Conservation (phyloP, 2,888 invertebrate genomes). For the Agonopterix subpropinquella region DNA sequence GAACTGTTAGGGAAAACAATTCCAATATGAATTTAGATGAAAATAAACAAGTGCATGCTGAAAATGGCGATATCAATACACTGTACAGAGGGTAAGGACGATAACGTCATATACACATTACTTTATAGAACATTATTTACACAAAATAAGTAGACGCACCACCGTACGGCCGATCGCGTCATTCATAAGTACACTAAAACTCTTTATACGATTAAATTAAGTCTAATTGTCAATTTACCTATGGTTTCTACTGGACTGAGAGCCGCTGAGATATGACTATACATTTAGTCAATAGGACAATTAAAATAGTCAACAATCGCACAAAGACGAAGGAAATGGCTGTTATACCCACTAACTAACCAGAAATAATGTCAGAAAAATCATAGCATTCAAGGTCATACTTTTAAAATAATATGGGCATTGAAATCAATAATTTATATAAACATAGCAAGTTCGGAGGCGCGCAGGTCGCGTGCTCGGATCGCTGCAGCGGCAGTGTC, state of each 20-base stretch:
- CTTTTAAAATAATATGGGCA: too few species aligned
- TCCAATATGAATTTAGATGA: constrained; percentile 2
- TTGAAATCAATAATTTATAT: too few species aligned
- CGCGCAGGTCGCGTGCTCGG: background rate
- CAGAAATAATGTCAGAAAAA: too few species aligned
- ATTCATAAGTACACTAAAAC: background rate
- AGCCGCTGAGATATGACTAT: too few species aligned
- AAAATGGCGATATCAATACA: constrained; percentile 8
- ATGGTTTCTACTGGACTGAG: too few species aligned
- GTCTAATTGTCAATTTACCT: too few species aligned
- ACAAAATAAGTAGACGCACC: constrained; percentile 1
- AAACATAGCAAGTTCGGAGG: background rate
- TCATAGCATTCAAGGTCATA: too few species aligned
- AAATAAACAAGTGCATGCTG: constrained; percentile 8
- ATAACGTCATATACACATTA: constrained; percentile 8
- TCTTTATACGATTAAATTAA: too few species aligned
- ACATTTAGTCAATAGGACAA: too few species aligned
- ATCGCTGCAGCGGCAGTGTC: background rate
- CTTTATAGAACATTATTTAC: constrained; percentile 5
- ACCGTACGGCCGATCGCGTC: constrained; percentile 3
- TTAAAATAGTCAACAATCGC: too few species aligned
- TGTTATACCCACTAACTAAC: too few species aligned
- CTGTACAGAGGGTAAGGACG: constrained; percentile 8
- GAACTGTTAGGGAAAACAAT: background rate
- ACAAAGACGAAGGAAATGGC: too few species aligned